Conservation (phyloP, 2,888 invertebrate genomes). For the Hyposoter didymator region DNA sequence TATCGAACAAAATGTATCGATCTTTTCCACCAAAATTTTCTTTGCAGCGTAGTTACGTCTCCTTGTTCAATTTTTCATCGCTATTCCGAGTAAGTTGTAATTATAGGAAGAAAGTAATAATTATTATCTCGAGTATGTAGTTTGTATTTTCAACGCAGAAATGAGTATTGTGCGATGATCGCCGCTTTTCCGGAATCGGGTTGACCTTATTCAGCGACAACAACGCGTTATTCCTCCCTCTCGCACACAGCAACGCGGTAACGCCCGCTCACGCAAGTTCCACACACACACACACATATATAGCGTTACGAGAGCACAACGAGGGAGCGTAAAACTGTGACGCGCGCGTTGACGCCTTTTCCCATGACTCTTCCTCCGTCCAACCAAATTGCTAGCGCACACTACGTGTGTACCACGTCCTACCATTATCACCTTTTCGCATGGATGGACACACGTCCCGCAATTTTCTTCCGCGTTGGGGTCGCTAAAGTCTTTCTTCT, state of each 20-base stretch:
- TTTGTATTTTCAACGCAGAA: neutral
- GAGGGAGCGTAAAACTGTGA: slow-evolving; percentile 56
- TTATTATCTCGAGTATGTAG: neutral
- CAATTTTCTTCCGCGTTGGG: slow-evolving; percentile 25
- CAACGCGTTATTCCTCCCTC: neutral
- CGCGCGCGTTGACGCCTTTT: slow-evolving; percentile 60
- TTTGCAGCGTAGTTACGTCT: too few species aligned
- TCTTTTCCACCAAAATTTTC: too few species aligned
- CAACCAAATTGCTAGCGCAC: slow-evolving; percentile 22
- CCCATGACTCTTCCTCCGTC: slow-evolving; percentile 62
- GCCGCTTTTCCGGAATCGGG: neutral
- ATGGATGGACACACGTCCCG: slow-evolving; percentile 58
- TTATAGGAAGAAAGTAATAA: neutral
- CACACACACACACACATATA: too few species aligned
- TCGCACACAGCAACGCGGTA: neutral
- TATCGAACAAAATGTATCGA: too few species aligned
- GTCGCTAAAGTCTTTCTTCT: slow-evolving; percentile 37
- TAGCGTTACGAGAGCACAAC: slow-evolving; percentile 1
- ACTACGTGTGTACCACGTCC: neutral
- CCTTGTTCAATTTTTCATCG: too few species aligned
- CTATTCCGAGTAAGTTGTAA: neutral
- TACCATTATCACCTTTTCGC: slow-evolving; percentile 64
- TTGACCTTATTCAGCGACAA: slow-evolving; percentile 15
- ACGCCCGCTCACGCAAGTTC: slow-evolving; percentile 13
- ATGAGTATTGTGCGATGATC: neutral